Base-by-base conservation (phyloP, 2,113 vertebrate species). In the Sebastes fasciatus region DNA sequence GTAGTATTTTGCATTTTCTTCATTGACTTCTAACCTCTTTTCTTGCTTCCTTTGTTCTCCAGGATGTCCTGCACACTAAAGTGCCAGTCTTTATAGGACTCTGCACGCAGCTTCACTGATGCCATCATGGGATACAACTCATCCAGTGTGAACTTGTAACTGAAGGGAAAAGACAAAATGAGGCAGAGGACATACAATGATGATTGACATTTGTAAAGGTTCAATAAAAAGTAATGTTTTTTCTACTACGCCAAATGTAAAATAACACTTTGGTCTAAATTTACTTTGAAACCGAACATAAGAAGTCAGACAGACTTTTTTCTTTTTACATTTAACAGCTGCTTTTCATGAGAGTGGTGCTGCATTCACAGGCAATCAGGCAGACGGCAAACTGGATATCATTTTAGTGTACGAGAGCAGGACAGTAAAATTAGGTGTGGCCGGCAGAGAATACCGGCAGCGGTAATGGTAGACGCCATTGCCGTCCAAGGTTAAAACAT, bases 1-100 rank as follows among this genome's bases (percentile, higher is more conserved):
- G 10, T 40, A 49, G 4, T 34, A 14, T 26, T 34, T 10, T 45
- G 12, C 10, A 74, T 60, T 57, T 13, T 40, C 8, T 11, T 12
- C 13, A 17, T 65, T 17, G 16, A 8, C 21, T 13, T 88, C 96
- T 19, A 90, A 98, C 98, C 97, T 95, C 92, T 97, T 91, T 98
- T 99, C 81, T 96, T 96, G 86, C 85, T 94, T 75, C 95, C 90
- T 82, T 97, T 97, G 45, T 96, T 96, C 84, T 97, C 97, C 86
- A 99, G 92, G 71, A 97, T 96, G 75, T 97, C 97, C 17, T 87
- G 96, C 67, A 98, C 97, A 2, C 93, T 95, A 80, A 91, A 90
- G 80, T 97, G 86, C 98, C 98, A 99, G 11, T 97, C 92, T 3
- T 97, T 97, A 77, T 98, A 99, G 0, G 97, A 98, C 69, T 98